Base-by-base conservation (phyloP, 2,888 invertebrate species). In the Amphiduros pacificus region DNA sequence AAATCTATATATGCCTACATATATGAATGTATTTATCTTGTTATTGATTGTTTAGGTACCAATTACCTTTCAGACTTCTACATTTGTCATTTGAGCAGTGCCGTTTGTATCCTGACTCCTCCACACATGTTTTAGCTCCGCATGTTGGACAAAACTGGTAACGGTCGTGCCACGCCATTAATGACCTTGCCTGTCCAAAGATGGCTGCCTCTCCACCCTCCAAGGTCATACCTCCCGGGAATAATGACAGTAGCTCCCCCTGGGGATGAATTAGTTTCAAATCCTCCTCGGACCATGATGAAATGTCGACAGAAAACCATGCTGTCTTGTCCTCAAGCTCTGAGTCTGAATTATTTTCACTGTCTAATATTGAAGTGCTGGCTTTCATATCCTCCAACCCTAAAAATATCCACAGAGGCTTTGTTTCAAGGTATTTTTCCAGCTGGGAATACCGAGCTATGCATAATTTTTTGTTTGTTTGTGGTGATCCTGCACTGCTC, bases 121-220 rank as follows among this genome's bases (percentile, higher is more conserved):
- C 71, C 28, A 77, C 60, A 14, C 60, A 60, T 29, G 83, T 76
- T 11, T 70, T 63, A 20, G 74, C 70, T 3, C 82, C 82, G 72
- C 85, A 85, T 2, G 81, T 80, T 3, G 84, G 79, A 73, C 85
- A 85, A 64, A 80, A 81, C 49, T 74, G 68, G 67, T 82, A 83
- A 0, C 79, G 74, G 40, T 79, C 76, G 62, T 83, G 77, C 84
- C 84, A 85, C 20, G 78, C 78, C 51, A 84, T 66, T 50, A 84
- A 71, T 0, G 79, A 75, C 36, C 79, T 67, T 2, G 83, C 81
- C 63, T 83, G 82, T 24, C 82, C 81, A 66, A 73, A 76, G 29
- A 81, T 74, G 0, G 74, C 79, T 9, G 78, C 79, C 26, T 80
- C 77, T 0, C 70, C 61, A 4, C 73, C 66, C n/a, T 71, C 66